phyloP scores from a whole-genome alignment of 2,113 vertebrate species.

The Cyprinodon variegatus region DNA sequence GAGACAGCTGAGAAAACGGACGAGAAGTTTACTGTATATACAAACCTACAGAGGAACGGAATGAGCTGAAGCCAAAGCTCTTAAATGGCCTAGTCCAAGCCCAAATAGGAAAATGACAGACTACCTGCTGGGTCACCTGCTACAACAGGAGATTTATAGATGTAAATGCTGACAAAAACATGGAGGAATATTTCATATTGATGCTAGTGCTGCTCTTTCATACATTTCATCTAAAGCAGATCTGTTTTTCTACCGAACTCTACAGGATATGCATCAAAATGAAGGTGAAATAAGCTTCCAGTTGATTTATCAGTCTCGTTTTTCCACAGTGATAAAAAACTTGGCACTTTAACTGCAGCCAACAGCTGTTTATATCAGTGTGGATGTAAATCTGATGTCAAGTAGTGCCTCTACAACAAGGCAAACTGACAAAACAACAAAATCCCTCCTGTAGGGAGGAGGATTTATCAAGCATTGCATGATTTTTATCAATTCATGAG shows the following conservation, averaged over 20 bases:
- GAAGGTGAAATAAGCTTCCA: not conserved
- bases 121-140: too few relatives aligned
- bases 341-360: not conserved
- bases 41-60: too few relatives aligned
- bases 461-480: not conserved
- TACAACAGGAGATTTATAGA: too few relatives aligned
- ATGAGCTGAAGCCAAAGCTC: too few relatives aligned
- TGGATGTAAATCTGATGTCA: constrained; percentile 2
- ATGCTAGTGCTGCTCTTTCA: not conserved
- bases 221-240: not conserved
- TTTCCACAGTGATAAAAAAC: not conserved
- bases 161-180: too few relatives aligned
- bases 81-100: too few relatives aligned
- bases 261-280: not conserved
- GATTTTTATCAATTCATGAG: not conserved
- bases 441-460: not conserved
- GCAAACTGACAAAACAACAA: constrained; percentile 2
- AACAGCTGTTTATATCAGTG: not conserved
- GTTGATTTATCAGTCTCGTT: not conserved
- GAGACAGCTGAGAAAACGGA: too few relatives aligned
- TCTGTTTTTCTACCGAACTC: not conserved
- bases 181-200: too few relatives aligned
- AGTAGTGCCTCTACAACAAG: not conserved
- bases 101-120: too few relatives aligned
- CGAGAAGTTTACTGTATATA: not conserved